phyloP scores from a whole-genome alignment of 2,797 vertebrate genomes.

The Chelonia mydas region DNA sequence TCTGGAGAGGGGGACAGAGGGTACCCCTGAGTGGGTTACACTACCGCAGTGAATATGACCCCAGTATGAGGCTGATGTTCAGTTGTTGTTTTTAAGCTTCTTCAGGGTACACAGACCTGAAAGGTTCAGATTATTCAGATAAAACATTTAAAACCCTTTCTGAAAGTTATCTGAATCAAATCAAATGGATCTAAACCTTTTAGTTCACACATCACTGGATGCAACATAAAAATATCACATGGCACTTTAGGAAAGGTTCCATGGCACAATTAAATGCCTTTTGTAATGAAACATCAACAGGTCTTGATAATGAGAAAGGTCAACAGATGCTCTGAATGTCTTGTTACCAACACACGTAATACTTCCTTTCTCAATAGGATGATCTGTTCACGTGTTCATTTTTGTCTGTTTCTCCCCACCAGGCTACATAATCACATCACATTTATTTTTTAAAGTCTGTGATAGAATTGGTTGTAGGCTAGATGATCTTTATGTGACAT shows the following conservation, averaged over 20 bases:
- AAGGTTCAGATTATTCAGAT: neutral
- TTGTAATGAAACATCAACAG: neutral
- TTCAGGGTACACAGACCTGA: neutral
- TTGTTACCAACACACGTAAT: constrained; percentile 26
- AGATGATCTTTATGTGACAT: neutral
- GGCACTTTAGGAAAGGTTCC: constrained; percentile 10
- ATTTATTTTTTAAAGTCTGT: constrained; percentile 28
- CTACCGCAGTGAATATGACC: neutral
- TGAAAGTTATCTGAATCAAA: neutral
- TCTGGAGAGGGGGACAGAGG: neutral
- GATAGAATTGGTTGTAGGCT: neutral
- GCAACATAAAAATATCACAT: neutral
- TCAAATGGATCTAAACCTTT: neutral
- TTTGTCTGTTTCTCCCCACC: neutral
- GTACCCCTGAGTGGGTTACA: neutral
- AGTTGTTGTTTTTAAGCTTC: neutral
- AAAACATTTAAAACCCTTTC: too few relatives aligned
- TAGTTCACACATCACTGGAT: neutral
- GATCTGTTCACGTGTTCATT: constrained; percentile 35
- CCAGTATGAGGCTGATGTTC: neutral
- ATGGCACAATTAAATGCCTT: constrained; percentile 44
- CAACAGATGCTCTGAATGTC: constrained; percentile 65
- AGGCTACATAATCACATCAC: neutral
- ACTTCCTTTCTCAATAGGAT: neutral
- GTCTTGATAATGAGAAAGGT: neutral